Evolutionary conservation across 2,888 invertebrate genomes (phyloP), one percentile per base, ranked within the genome.

Genomic region (Morpho deidamia): DNA sequence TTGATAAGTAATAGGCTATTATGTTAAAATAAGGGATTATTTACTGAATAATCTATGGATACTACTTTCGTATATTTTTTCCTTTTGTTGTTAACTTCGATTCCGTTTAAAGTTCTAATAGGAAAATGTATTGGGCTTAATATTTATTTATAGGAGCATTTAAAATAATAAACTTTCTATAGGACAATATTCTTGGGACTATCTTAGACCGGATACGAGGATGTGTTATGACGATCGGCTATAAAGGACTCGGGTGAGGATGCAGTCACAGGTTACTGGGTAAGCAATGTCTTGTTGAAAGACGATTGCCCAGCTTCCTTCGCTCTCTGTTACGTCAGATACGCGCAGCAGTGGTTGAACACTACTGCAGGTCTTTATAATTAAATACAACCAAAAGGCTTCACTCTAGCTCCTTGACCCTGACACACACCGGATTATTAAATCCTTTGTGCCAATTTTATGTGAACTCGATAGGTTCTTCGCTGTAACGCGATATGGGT

Each of bases 271-370:
- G 81, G 87, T 70, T 86, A 88, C 88, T 58, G 67, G 76, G 68
- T 66, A 23, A 23, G 5, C 88, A 88, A 88, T 87, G 90, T 83
- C 72, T 90, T 87, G 86, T 89, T 85, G 88, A 87, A 88, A 90
- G 73, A 87, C 90, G 65, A 88, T 87, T 87, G 86, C 69, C 78
- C 75, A 86, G 90, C 90, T 62, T 58, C 85, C 83, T 66, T 49
- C 57, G 72, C 77, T 76, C 71, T 70, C 74, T 75, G 72, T 39
- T 44, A 53, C 62, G 76, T 80, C 83, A 87, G 87, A 83, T 83
- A 84, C 78, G 62, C 75, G 80, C 89, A 86, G 67, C 66, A 72
- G 78, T 81, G 83, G 87, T 89, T 88, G 87, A 88, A 65, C 85
- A 87, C 81, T 64, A 60, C 57, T 79, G 84, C 70, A 77, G 42